These are phyloP conservation scores for Oplegnathus fasciatus DNA, from an alignment of 2,113 vertebrate species.

Conservation along the genomic window DNA sequence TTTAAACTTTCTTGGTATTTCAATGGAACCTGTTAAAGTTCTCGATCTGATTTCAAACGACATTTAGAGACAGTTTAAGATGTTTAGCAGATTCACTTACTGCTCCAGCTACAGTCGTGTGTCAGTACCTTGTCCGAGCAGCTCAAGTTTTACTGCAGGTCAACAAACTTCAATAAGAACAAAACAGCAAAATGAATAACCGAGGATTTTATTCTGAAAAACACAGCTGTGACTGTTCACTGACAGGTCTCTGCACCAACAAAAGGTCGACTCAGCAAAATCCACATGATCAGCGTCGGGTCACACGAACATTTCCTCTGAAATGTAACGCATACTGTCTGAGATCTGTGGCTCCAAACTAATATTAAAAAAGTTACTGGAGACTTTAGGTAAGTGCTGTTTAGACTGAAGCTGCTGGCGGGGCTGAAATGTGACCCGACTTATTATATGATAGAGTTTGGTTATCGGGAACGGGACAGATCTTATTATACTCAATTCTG, in stretches of 20 bases:
- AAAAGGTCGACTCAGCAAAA: not conserved
- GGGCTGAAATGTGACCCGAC: too few relatives aligned
- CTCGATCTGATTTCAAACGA: too few relatives aligned
- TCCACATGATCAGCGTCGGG: not conserved
- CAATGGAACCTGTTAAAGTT: too few relatives aligned
- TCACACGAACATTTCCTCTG: not conserved
- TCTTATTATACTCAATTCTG: too few relatives aligned
- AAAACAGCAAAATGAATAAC: not conserved
- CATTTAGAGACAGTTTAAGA: too few relatives aligned
- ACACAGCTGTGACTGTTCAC: not conserved
- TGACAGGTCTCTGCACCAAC: not conserved
- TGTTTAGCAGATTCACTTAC: too few relatives aligned
- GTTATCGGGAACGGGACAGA: not conserved
- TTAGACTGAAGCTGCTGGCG: not conserved
- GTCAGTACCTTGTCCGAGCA: too few relatives aligned
- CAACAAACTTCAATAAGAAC: conserved; percentile 1
- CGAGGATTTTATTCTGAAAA: conserved; percentile 30
- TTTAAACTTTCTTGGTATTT: too few relatives aligned
- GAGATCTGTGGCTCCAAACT: not conserved
- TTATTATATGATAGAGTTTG: not conserved
- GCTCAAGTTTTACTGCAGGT: too few relatives aligned
- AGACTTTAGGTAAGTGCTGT: not conserved
- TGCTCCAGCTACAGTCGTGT: too few relatives aligned
- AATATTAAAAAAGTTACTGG: not conserved
- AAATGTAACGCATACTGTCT: too few relatives aligned